These are phyloP conservation scores for Blastobasis lacticolella DNA, from an alignment of 2,888 invertebrate species.

Conservation along the genomic window DNA sequence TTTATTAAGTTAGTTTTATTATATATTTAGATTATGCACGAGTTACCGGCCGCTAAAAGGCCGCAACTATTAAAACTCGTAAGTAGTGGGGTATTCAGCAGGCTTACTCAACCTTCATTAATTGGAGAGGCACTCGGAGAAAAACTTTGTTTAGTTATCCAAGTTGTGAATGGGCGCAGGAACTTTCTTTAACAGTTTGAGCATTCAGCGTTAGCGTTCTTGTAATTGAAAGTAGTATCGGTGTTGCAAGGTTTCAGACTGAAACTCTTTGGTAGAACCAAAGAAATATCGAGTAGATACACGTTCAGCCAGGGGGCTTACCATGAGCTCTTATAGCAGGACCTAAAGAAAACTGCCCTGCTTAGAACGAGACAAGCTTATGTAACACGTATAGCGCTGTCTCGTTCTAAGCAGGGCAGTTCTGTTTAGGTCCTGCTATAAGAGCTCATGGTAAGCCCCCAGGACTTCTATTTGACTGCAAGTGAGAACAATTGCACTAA, in stretches of 20 bases:
- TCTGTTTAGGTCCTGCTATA: too few relatives aligned
- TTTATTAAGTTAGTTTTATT: neutral
- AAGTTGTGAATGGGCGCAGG: conserved; percentile 1
- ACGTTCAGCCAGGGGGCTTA: too few relatives aligned
- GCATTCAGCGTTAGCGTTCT: neutral
- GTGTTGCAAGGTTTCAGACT: neutral
- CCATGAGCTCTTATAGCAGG: too few relatives aligned
- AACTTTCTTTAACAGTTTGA: neutral
- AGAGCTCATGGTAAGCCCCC: too few relatives aligned
- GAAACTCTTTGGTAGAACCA: too few relatives aligned
- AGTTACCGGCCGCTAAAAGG: neutral
- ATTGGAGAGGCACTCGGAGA: conserved; percentile 9
- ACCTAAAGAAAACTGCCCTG: too few relatives aligned
- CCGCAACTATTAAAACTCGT: neutral
- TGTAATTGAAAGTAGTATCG: conserved; percentile 4
- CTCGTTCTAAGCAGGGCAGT: too few relatives aligned
- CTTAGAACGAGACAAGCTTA: too few relatives aligned
- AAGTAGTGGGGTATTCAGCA: neutral
- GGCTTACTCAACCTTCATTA: conserved; percentile 7
- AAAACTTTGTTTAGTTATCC: conserved; percentile 6
- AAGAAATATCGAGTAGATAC: too few relatives aligned
- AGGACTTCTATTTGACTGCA: too few relatives aligned
- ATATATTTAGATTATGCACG: neutral
- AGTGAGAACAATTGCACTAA: too few relatives aligned
- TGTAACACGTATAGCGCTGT: too few relatives aligned